Base-by-base conservation (phyloP, 2,888 invertebrate species). In the Oligia latruncula region DNA sequence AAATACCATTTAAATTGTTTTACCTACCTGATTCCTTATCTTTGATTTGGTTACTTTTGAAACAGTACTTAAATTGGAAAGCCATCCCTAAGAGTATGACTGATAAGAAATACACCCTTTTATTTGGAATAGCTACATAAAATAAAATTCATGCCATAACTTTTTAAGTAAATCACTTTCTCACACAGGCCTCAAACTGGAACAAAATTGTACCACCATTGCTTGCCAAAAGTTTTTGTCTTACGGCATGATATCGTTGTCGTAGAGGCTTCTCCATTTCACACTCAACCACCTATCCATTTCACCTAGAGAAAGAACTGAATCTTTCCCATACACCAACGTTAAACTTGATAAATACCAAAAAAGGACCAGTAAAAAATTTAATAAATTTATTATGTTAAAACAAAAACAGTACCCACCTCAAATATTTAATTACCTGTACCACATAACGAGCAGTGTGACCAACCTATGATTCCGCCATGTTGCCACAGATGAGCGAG, bases 401-500 rank as follows among this genome's bases (percentile, higher is more conserved):
- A 40, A 52, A 70, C 65, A 52, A 67, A 62, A 74, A 65, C 66
- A 77, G 55, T 60, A 67, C 43, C 65, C 71, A 75, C 74, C 74
- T 73, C 66, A 79, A 72, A 74, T 55, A 87, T 71, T 87, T 85
- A 87, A 85, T 85, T 85, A 85, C 81, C 73, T 76, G 85, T 75
- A 70, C 84, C 77, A 84, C 85, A 86, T 89, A 88, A 87, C 86
- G 82, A 87, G 82, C 88, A 89, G 86, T 90, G 90, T 92, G 93
- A 93, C 93, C 94, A 94, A 94, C 93, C 95, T 94, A 94, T 94
- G 94, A 95, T 95, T 95, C 95, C 93, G 93, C 92, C 92, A 93
- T 94, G 92, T 95, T 95, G 95, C 95, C 95, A 96, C 96, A 96
- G 96, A 94, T 95, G 96, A 95, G 94, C 94, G 95, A 92, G 92